Base-by-base conservation (phyloP, 2,797 vertebrate species). In the Setipinna tenuifilis region DNA sequence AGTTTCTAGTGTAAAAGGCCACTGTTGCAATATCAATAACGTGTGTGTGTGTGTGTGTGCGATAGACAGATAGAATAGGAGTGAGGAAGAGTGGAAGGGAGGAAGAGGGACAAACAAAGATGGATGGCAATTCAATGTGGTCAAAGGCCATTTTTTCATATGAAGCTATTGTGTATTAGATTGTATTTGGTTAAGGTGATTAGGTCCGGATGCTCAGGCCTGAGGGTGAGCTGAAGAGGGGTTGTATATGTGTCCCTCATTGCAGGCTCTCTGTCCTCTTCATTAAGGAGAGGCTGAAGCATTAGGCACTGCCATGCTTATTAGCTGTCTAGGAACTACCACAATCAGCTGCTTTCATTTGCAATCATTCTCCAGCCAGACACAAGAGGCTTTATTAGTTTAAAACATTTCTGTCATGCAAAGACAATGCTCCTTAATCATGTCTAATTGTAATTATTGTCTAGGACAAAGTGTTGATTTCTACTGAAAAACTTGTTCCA, bases 21-120 rank as follows among this genome's bases (percentile, higher is more conserved):
- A 75, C 62, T 28, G 62, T 12, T 35, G 12, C 41, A 16, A 41
- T 19, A 44, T 78, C 71, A 78, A 44, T 78, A 78, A 44, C 35
- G 35, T 31, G n/a, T 54, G 25, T 84, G 68, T 84, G 62, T 78
- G 83, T 57, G 83, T 84, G 83, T 57, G 83, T 78, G 83, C 58
- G 17, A 19, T 28, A 48, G 78, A n/a, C 21, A 28, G 62, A 21
- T 12, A 19, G 81, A 80, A 31, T 11, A 25, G 2, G 25, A 17
- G 23, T 28, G 46, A 19, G 61, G 2, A 0, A 6, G 21, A 59
- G 16, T 44, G 21, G 6, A 65, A 28, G 61, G 75, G 12, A 28
- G 48, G 41, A 4, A 16, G 19, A 4, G 28, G 17, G 80, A 65
- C 59, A 58, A 58, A 50, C 35, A 23, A 25, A 59, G 58, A 59